Percentiles rank a stretch among this genome's conserved stretches.
phyloP scores from a whole-genome alignment of 2,113 vertebrate genomes.

The Hepsetus odoe region DNA sequence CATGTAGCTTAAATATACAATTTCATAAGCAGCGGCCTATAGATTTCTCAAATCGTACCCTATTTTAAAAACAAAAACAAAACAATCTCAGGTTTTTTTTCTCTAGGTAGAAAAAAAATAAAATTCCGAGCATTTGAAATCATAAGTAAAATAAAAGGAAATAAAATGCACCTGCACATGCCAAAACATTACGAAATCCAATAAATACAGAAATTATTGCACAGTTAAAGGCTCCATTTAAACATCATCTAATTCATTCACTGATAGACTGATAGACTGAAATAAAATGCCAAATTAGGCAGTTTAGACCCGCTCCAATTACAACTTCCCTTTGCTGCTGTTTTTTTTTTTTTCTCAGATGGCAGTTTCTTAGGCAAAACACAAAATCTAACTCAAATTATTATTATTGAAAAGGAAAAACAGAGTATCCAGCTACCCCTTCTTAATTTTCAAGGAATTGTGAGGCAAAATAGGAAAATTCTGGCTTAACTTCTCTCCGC shows the following conservation, averaged over 20 bases:
- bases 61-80: slow-evolving; percentile 75
- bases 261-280: slow-evolving; percentile 84
- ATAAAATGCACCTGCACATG: slow-evolving; percentile 97
- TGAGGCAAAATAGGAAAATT: slow-evolving; percentile 58
- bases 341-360: slow-evolving; percentile 70
- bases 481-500: slow-evolving; percentile 90
- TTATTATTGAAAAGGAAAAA: slow-evolving; percentile 57
- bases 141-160: slow-evolving; percentile 69
- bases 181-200: slow-evolving; percentile 94
- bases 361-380: slow-evolving; percentile 85
- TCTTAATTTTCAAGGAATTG: slow-evolving; percentile 65
- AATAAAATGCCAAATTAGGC: slow-evolving; percentile 86
- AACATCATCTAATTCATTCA: slow-evolving; percentile 89
- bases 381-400: slow-evolving; percentile 69
- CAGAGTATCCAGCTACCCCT: slow-evolving; percentile 74
- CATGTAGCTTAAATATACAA: slow-evolving; percentile 86
- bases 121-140: slow-evolving; percentile 79
- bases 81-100: slow-evolving; percentile 87
- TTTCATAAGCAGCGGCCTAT: slow-evolving; percentile 89
- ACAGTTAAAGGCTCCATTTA: slow-evolving; percentile 99
- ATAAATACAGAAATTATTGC: slow-evolving; percentile 99
- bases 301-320: slow-evolving; percentile 84
- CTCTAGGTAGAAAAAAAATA: slow-evolving; percentile 64
- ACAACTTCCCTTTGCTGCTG: slow-evolving; percentile 60
- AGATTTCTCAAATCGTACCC: slow-evolving; percentile 80